These are phyloP conservation scores for Notarius quadriscutis DNA, from an alignment of 2,113 vertebrate genomes.

Conservation along the genomic window DNA sequence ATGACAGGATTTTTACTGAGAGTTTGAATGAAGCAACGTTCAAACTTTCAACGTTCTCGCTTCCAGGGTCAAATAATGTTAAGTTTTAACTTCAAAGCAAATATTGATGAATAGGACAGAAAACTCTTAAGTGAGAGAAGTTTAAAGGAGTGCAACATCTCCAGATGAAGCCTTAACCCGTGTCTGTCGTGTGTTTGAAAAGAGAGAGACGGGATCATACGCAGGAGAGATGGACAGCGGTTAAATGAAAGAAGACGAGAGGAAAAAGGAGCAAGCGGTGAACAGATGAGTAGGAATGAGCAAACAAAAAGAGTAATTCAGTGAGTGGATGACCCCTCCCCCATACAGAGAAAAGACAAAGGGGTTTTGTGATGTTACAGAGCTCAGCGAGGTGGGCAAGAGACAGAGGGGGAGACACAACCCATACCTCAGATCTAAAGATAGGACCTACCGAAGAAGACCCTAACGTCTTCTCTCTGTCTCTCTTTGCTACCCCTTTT, in stretches of 20 bases:
- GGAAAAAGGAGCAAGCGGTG: constrained; percentile 26
- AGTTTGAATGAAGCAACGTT: neutral
- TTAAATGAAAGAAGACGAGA: constrained; percentile 24
- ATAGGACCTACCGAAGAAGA: constrained; percentile 40
- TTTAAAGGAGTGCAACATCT: constrained; percentile 38
- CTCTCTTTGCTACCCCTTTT: neutral
- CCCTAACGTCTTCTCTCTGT: constrained; percentile 25
- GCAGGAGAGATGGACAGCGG: constrained; percentile 11
- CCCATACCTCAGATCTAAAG: constrained; percentile 61
- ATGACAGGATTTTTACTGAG: neutral
- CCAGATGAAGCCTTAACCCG: constrained; percentile 19
- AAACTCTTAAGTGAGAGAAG: constrained; percentile 50
- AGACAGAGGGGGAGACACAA: constrained; percentile 40
- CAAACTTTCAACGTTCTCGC: neutral
- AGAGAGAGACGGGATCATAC: neutral
- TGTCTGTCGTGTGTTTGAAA: neutral
- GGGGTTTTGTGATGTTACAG: constrained; percentile 54
- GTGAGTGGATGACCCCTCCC: constrained; percentile 44
- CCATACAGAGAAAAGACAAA: constrained; percentile 54
- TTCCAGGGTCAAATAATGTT: neutral
- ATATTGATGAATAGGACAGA: constrained; percentile 54
- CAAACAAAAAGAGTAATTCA: constrained; percentile 60
- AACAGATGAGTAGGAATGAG: constrained; percentile 56
- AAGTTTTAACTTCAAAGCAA: constrained; percentile 62
- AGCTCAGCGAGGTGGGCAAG: constrained; percentile 49